These are phyloP conservation scores for Apistogramma diplotaenia DNA, from an alignment of 2,113 vertebrate species.

Conservation along the genomic window DNA sequence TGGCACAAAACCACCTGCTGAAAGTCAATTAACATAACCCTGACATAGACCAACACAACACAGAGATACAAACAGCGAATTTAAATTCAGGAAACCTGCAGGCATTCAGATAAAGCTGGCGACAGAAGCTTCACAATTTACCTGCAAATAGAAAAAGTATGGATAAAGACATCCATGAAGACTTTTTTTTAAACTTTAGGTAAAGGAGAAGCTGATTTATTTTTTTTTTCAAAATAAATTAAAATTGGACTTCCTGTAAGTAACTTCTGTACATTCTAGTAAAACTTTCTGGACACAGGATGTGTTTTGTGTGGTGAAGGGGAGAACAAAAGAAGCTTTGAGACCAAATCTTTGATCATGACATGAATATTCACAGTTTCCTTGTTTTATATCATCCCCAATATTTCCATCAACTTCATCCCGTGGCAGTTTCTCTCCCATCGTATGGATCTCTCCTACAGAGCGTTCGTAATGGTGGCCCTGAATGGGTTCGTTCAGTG, in stretches of 20 bases:
- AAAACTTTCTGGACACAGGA: slow-evolving; percentile 39
- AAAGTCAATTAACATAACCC: slow-evolving; percentile 81
- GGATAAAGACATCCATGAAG: slow-evolving; percentile 56
- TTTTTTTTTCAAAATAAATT: slow-evolving; percentile 46
- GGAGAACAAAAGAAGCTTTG: neutral
- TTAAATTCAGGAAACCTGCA: slow-evolving; percentile 77
- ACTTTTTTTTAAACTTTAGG: slow-evolving; percentile 23
- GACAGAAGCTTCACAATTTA: slow-evolving; percentile 70
- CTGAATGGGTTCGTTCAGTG: slow-evolving; percentile 14
- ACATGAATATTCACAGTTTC: neutral
- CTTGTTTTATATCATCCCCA: neutral
- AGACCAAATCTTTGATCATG: neutral
- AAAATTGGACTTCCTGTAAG: slow-evolving; percentile 32
- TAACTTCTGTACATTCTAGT: slow-evolving; percentile 21
- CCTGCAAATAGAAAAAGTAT: slow-evolving; percentile 73
- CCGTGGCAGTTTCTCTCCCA: neutral
- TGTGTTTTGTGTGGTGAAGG: neutral
- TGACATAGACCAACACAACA: slow-evolving; percentile 69
- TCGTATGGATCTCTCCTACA: neutral
- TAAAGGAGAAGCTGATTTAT: slow-evolving; percentile 37
- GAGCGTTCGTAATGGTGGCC: slow-evolving; percentile 26
- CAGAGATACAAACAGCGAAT: slow-evolving; percentile 73
- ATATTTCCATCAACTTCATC: neutral
- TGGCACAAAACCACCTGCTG: slow-evolving; percentile 72
- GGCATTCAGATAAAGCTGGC: slow-evolving; percentile 76